Evolutionary conservation across 1,140 invertebrate genomes (phyloP).

Genomic region (Saccostrea echinata): DNA sequence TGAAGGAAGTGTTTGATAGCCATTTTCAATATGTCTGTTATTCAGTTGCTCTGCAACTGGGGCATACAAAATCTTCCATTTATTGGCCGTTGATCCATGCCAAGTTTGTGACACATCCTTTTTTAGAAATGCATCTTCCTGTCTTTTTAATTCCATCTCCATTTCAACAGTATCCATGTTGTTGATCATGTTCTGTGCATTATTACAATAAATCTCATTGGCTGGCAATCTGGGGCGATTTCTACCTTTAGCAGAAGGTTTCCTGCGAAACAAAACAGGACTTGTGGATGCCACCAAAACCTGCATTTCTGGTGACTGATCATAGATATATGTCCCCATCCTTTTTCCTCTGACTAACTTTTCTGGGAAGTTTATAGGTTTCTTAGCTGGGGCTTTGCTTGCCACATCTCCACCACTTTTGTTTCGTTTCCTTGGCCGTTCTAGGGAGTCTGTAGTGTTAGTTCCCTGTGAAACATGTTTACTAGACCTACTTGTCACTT

Average conservation of each 20-base stretch:
- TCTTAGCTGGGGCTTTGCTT: slow-evolving; percentile 50
- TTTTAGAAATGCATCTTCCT: slow-evolving; percentile 57
- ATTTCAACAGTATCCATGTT: slow-evolving; percentile 4
- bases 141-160: slow-evolving; percentile 2
- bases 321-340: slow-evolving; percentile 49
- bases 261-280: slow-evolving; percentile 69
- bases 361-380: slow-evolving; percentile 53
- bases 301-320: slow-evolving; percentile 70
- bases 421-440: slow-evolving; percentile 48
- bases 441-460: slow-evolving; percentile 55
- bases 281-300: slow-evolving; percentile 73
- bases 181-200: background rate
- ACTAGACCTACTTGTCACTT: background rate
- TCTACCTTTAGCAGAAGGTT: slow-evolving; percentile 39
- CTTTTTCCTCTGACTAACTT: slow-evolving; percentile 38
- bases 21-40: slow-evolving; percentile 47
- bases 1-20: slow-evolving; percentile 56
- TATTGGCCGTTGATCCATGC: slow-evolving; percentile 64
- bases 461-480: slow-evolving; percentile 44
- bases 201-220: slow-evolving; percentile 26
- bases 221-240: slow-evolving; percentile 42
- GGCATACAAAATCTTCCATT: slow-evolving; percentile 64
- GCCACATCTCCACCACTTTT: slow-evolving; percentile 47
- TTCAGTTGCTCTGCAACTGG: slow-evolving; percentile 61
- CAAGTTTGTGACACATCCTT: slow-evolving; percentile 66